These are phyloP conservation scores for Cremastobaeus sp. DNA, from an alignment of 2,888 invertebrate genomes.

Conservation along the genomic window DNA sequence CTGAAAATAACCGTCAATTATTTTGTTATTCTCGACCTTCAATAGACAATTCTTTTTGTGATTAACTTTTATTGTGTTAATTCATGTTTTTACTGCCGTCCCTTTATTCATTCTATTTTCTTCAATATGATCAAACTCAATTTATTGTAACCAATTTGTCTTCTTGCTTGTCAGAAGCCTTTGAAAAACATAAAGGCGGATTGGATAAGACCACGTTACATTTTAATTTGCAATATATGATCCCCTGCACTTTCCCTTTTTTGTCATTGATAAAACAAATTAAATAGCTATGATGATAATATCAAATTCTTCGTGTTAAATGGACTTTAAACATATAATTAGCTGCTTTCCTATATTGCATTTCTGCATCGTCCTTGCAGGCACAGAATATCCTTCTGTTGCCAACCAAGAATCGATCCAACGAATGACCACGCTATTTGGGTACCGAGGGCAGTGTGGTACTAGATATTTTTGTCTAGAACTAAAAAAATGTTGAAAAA, in stretches of 20 bases:
- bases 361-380: slow-evolving; percentile 25
- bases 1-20: slow-evolving; percentile 10
- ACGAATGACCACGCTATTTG: slow-evolving; percentile 62
- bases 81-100: slow-evolving; percentile 8
- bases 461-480: too few relatives aligned
- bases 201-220: too few relatives aligned
- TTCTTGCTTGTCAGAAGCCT: too few relatives aligned
- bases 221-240: too few relatives aligned
- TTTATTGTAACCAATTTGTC: slow-evolving; percentile 13
- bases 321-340: too few relatives aligned
- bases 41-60: slow-evolving; percentile 2
- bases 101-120: slow-evolving; percentile 13
- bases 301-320: too few relatives aligned
- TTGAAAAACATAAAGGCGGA: too few relatives aligned
- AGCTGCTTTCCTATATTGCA: too few relatives aligned
- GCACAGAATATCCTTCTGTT: slow-evolving; percentile 68
- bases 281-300: too few relatives aligned
- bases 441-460: slow-evolving; percentile 36
- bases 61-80: slow-evolving; percentile 18
- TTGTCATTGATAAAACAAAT: too few relatives aligned
- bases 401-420: slow-evolving; percentile 75
- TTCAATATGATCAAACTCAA: not conserved
- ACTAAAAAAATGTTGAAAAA: too few relatives aligned
- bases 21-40: slow-evolving; percentile 4
- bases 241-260: too few relatives aligned